Evolutionary conservation across 2,113 vertebrate species (phyloP).

Genomic region (Protobothrops mucrosquamatus): DNA sequence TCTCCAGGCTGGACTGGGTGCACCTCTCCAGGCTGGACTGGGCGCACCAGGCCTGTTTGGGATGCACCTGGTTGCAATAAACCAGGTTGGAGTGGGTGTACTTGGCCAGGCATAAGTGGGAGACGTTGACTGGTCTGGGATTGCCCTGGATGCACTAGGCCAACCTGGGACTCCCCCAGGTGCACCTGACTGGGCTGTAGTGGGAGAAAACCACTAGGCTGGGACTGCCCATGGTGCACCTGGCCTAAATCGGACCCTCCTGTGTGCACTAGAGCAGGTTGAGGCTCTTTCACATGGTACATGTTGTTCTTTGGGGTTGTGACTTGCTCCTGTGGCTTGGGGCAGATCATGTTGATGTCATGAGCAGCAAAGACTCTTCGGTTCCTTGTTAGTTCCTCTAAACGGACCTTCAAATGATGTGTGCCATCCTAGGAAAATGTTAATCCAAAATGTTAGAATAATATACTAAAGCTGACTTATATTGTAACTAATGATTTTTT

Average conservation of each 20-base stretch:
- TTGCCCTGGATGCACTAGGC: not conserved
- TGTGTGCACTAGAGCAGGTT: not conserved
- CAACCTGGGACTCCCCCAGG: not conserved
- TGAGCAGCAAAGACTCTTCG: not conserved
- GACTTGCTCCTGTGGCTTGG: not conserved
- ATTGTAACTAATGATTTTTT: not conserved
- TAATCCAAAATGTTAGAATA: not conserved
- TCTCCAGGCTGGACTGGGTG: not conserved
- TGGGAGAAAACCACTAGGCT: not conserved
- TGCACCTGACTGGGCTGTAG: not conserved
- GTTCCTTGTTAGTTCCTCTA: constrained; percentile 45
- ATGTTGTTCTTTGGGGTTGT: fast-evolving
- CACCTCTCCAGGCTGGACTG: not conserved
- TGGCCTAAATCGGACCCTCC: not conserved
- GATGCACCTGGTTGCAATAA: too few species aligned
- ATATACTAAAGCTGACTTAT: too few species aligned
- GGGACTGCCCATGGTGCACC: not conserved
- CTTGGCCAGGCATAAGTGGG: fast-evolving
- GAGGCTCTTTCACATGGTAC: fast-evolving
- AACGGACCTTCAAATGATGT: constrained; percentile 42
- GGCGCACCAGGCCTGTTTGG: too few species aligned
- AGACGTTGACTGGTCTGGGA: not conserved
- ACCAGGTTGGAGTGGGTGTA: not conserved
- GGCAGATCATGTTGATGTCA: constrained; percentile 59
- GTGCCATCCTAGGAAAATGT: constrained; percentile 29